Evolutionary conservation across 92 coral and sea anemone species (phyloP).

Genomic region (Metridium senile): DNA sequence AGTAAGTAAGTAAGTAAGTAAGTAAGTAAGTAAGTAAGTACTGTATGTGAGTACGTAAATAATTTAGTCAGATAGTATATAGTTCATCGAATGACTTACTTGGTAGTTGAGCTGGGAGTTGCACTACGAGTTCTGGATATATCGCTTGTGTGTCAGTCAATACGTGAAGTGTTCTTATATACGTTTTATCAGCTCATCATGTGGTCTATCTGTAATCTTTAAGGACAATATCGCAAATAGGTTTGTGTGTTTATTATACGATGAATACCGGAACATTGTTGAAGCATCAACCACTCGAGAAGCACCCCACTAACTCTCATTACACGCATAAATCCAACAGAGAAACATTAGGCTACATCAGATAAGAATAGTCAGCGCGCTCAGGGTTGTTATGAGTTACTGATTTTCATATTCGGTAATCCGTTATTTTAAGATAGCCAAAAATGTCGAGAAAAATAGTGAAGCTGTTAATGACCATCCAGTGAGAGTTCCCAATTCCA

Average conservation of each 20-base stretch:
- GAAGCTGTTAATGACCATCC: background rate
- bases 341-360: background rate
- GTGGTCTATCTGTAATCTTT: background rate
- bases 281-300: background rate
- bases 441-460: background rate
- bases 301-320: constrained; percentile 4
- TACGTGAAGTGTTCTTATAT: constrained; percentile 3
- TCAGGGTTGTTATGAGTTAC: background rate
- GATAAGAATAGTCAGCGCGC: background rate
- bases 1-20: no score
- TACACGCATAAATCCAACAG: background rate
- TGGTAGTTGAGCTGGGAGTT: background rate
- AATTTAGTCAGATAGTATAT: no score
- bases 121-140: no score
- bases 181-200: background rate
- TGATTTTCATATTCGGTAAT: background rate
- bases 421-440: background rate
- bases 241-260: background rate
- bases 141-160: no score
- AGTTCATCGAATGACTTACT: no score
- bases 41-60: no score
- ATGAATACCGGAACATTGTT: background rate
- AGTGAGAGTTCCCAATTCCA: background rate
- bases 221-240: constrained; percentile 1
- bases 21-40: no score